Evolutionary conservation across 2,888 invertebrate species (phyloP).

Genomic region (Sphaeridia pumilis): DNA sequence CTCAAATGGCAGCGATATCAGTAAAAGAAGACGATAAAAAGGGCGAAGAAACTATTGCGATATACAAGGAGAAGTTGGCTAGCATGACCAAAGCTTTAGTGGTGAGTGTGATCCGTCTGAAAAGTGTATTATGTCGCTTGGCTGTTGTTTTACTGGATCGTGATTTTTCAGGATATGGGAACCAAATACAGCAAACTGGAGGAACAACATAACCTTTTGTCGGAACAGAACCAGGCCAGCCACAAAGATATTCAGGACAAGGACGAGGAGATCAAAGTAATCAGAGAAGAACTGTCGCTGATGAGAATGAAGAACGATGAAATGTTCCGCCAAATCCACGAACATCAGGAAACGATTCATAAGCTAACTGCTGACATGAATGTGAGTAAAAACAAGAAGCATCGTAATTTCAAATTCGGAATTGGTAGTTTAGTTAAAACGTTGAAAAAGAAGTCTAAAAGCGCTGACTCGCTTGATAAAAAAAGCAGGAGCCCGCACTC

Average conservation of each 20-base stretch:
- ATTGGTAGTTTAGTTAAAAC: too few relatives aligned
- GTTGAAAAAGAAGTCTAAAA: too few relatives aligned
- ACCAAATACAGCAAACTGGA: conserved; percentile 5
- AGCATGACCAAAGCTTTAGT: conserved; percentile 15
- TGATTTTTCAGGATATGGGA: conserved; percentile 8
- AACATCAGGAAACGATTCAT: conserved; percentile 3
- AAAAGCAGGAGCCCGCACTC: too few relatives aligned
- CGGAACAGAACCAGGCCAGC: not conserved
- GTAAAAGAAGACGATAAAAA: too few relatives aligned
- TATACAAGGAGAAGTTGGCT: conserved; percentile 5
- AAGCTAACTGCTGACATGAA: not conserved
- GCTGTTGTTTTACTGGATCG: too few relatives aligned
- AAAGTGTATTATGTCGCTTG: too few relatives aligned
- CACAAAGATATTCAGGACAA: conserved; percentile 3
- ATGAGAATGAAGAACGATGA: conserved; percentile 19
- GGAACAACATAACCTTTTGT: conserved; percentile 2
- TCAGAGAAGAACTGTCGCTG: conserved; percentile 14
- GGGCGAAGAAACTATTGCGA: too few relatives aligned
- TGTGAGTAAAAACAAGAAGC: conserved; percentile 9
- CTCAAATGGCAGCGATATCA: not conserved
- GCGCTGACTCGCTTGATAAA: too few relatives aligned
- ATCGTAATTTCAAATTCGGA: too few relatives aligned
- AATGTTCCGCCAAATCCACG: conserved; percentile 4
- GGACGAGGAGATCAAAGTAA: conserved; percentile 13
- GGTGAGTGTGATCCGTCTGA: too few relatives aligned